Base-by-base conservation (phyloP, 2,797 vertebrate genomes). In the Bucorvus abyssinicus region DNA sequence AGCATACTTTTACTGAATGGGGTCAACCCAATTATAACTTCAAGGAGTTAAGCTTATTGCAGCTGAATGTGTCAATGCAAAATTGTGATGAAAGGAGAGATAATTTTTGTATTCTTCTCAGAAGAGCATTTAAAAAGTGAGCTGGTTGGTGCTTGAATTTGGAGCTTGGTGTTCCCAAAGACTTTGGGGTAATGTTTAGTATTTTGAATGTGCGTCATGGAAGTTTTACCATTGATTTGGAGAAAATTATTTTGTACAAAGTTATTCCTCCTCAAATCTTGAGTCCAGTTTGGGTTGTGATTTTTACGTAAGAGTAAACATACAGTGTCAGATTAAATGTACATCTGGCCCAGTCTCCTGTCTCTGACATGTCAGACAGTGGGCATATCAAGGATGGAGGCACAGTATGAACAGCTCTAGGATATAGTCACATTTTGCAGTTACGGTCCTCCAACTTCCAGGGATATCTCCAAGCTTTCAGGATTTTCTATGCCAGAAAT, bases 1-100 rank as follows among this genome's bases (percentile, higher is more conserved):
- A 83, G 68, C 15, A 38, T 73, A 50, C 49, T 94, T 94, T 56
- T 79, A 71, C 71, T 73, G 76, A 64, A 92, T 79, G 68, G 32
- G 64, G 85, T 92, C 65, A 84, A 71, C 57, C 47, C 75, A 64
- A 71, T 78, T 50, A 38, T 3, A 90, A 69, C 34, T 81, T 88
- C 67, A 80, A 81, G 73, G 34, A 84, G 65, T 40, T 70, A 89
- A 78, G 45, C 73, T 80, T 73, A 67, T 52, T 89, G 79, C 55
- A 91, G 55, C 29, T 78, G 68, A 93, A 84, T 0, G 7, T 80
- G 81, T 91, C 3, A 1, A 71, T 75, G 36, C 2, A 73, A 90
- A 76, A 88, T 79, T 65, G 9, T 5, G 5, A 49, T 84, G 79
- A 86, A 96, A 90, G 47, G 22, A 92, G 18, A 89, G 84, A 78